These are phyloP conservation scores for Sciurus niger DNA, from an alignment of 2,113 vertebrate species.

Conservation along the genomic window DNA sequence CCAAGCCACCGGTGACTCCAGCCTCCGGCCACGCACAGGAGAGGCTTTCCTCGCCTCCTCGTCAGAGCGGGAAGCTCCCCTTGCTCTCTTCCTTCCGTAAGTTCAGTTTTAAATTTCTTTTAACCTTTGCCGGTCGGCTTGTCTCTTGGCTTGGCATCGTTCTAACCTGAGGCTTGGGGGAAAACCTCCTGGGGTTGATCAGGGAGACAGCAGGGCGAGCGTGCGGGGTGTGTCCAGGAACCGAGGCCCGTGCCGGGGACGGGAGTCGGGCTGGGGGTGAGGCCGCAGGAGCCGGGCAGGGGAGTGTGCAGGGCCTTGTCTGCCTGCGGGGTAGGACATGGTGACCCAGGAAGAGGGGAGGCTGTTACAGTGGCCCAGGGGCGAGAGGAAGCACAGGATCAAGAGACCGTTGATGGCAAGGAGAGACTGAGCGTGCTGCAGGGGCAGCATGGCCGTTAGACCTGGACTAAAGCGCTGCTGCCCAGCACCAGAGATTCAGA, in stretches of 20 bases:
- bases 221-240: background rate
- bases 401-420: background rate
- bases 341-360: too few species aligned
- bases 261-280: too few species aligned
- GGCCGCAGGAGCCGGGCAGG: too few species aligned
- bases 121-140: background rate
- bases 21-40: rapidly evolving
- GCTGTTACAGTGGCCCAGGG: background rate
- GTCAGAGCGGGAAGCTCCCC: background rate
- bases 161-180: background rate
- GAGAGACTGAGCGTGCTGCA: rapidly evolving
- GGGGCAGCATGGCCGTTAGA: background rate
- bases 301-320: too few species aligned
- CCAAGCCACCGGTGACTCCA: background rate
- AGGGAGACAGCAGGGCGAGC: too few species aligned
- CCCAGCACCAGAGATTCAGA: background rate
- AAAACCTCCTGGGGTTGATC: background rate
- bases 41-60: background rate
- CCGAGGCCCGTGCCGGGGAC: rapidly evolving
- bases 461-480: background rate
- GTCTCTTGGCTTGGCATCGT: background rate
- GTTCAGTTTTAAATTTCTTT: background rate
- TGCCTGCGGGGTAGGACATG: too few species aligned
- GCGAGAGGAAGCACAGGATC: background rate
- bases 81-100: too few species aligned